These are phyloP conservation scores for Manacus vitellinus DNA, from an alignment of 2,113 vertebrate species.

Conservation along the genomic window DNA sequence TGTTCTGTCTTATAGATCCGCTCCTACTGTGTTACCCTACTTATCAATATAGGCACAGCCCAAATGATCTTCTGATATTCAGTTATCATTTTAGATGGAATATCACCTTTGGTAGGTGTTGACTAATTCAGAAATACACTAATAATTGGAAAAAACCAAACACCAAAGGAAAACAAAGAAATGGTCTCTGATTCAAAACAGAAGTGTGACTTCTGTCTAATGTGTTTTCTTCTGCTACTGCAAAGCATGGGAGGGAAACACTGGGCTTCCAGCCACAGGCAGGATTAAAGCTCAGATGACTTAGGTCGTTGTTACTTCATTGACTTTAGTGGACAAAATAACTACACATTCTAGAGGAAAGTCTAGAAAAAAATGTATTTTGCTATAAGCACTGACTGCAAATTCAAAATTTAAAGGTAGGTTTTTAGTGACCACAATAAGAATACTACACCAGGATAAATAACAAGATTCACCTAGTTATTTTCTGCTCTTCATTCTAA, in stretches of 20 bases:
- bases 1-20: not conserved
- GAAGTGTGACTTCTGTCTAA: not conserved
- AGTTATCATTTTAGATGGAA: not conserved
- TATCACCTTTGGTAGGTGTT: not conserved
- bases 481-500: not conserved
- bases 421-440: not conserved
- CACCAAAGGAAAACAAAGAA: not conserved
- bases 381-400: not conserved
- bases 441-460: not conserved
- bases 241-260: not conserved
- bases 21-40: not conserved
- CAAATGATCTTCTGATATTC: not conserved
- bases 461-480: not conserved
- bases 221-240: not conserved
- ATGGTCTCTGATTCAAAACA: not conserved
- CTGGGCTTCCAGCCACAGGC: not conserved
- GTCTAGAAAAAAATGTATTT: not conserved
- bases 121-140: not conserved
- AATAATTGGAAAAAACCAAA: fast-evolving
- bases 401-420: not conserved
- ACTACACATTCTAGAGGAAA: not conserved
- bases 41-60: not conserved
- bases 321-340: not conserved
- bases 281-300: not conserved
- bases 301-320: not conserved